A percentile compares a stretch with the other conserved stretches of the same genome.
These are phyloP conservation scores for Sebastes taczanowskii DNA, from an alignment of 2,797 vertebrate genomes.

Conservation along the genomic window DNA sequence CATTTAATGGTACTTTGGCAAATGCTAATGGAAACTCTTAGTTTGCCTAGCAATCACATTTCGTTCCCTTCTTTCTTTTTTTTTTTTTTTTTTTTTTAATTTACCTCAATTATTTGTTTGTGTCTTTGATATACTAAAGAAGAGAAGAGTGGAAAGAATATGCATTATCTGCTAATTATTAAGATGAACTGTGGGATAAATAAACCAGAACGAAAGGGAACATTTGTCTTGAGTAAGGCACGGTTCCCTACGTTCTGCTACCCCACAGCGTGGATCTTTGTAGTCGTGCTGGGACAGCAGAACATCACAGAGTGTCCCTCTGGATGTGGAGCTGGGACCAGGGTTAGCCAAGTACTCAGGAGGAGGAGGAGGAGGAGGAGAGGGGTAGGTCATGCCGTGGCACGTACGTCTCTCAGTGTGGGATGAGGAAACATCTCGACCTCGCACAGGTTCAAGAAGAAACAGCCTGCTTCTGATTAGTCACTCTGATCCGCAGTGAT, in stretches of 20 bases:
- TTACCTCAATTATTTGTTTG: constrained; percentile 68
- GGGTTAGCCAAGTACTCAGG: constrained; percentile 12
- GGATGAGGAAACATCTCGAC: constrained; percentile 73
- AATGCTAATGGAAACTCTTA: constrained; percentile 85
- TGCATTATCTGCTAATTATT: constrained; percentile 80
- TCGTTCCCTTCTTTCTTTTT: constrained; percentile 49
- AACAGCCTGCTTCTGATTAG: constrained; percentile 89
- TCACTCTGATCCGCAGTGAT: constrained; percentile 84
- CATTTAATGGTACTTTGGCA: constrained; percentile 87
- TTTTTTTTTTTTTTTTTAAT: constrained; percentile 40
- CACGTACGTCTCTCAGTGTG: constrained; percentile 62
- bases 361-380: constrained; percentile 19
- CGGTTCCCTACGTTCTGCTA: constrained; percentile 50
- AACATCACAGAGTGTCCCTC: constrained; percentile 61
- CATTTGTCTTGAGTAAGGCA: constrained; percentile 76
- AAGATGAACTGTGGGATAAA: constrained; percentile 72
- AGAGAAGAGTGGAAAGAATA: constrained; percentile 42
- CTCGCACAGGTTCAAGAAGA: constrained; percentile 79
- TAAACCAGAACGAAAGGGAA: constrained; percentile 75
- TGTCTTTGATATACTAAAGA: constrained; percentile 67
- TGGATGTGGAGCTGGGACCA: constrained; percentile 29
- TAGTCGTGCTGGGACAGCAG: constrained; percentile 46
- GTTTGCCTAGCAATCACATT: constrained; percentile 78
- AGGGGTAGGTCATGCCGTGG: constrained; percentile 60
- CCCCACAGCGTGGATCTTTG: constrained; percentile 62